These are phyloP conservation scores for Aporophyla nigra DNA, from an alignment of 2,888 invertebrate genomes.

Conservation along the genomic window DNA sequence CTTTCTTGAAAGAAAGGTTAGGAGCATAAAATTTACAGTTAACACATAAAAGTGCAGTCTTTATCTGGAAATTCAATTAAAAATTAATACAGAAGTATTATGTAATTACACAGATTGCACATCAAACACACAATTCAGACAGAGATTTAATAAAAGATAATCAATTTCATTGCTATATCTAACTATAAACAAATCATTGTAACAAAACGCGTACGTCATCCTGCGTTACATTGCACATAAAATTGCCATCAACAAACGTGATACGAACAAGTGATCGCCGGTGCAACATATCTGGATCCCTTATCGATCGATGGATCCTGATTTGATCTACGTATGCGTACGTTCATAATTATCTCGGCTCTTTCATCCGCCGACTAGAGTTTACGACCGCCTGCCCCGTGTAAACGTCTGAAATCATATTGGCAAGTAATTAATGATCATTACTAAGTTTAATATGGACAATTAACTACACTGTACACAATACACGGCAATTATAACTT, in stretches of 20 bases:
- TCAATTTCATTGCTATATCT: slow-evolving; percentile 40
- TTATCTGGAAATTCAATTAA: background rate
- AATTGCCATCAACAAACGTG: slow-evolving; percentile 79
- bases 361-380: slow-evolving; percentile 89
- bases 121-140: slow-evolving; percentile 48
- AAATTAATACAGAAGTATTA: slow-evolving; percentile 8
- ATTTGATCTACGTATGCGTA: slow-evolving; percentile 90
- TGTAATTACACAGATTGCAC: slow-evolving; percentile 12
- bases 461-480: slow-evolving; percentile 82
- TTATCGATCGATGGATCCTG: slow-evolving; percentile 88
- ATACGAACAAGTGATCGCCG: slow-evolving; percentile 78
- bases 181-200: slow-evolving; percentile 62
- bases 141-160: slow-evolving; percentile 54
- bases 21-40: background rate
- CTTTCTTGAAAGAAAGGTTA: slow-evolving; percentile 14
- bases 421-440: slow-evolving; percentile 87
- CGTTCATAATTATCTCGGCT: slow-evolving; percentile 88
- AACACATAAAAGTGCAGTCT: slow-evolving; percentile 2
- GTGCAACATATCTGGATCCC: slow-evolving; percentile 85
- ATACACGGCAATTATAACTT: slow-evolving; percentile 72
- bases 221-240: slow-evolving; percentile 73
- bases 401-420: slow-evolving; percentile 89
- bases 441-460: slow-evolving; percentile 81
- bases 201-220: slow-evolving; percentile 66
- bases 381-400: slow-evolving; percentile 85